These are phyloP conservation scores for Hyles lineata DNA, from an alignment of 2,888 invertebrate species.

Conservation along the genomic window DNA sequence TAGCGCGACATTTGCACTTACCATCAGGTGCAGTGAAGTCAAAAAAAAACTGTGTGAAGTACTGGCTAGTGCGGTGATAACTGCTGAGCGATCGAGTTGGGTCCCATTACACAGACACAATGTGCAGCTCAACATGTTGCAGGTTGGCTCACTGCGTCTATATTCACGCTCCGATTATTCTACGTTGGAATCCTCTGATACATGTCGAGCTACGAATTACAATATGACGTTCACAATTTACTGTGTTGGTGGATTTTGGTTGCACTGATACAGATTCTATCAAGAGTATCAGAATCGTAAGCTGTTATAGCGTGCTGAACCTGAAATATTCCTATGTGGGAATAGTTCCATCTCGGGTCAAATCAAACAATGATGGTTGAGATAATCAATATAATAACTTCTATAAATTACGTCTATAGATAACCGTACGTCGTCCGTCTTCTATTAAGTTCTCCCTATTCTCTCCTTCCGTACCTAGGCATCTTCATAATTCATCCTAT, in stretches of 20 bases:
- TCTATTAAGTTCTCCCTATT: too few relatives aligned
- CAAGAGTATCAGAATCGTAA: background rate
- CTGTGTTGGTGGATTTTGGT: background rate
- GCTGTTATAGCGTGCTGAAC: background rate
- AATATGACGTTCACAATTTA: background rate
- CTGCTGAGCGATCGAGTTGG: background rate
- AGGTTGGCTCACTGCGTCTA: background rate
- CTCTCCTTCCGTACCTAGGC: too few relatives aligned
- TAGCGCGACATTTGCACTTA: too few relatives aligned
- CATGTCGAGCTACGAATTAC: background rate
- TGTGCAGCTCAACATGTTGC: background rate
- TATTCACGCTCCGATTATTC: constrained; percentile 2
- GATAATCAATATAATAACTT: too few relatives aligned
- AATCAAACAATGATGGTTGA: too few relatives aligned
- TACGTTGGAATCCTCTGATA: constrained; percentile 3
- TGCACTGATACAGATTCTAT: background rate
- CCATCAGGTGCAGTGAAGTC: too few relatives aligned
- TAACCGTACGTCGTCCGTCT: too few relatives aligned
- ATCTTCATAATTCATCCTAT: too few relatives aligned
- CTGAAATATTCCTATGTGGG: too few relatives aligned
- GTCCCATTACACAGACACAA: background rate
- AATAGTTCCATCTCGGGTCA: too few relatives aligned
- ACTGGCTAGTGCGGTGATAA: background rate
- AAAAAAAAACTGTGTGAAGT: too few relatives aligned
- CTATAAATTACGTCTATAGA: too few relatives aligned